phyloP scores from a whole-genome alignment of 2,113 vertebrate species.

The Xenopus tropicalis region UCB_Xtro_10.0 CM004447.2:141074001-141074500 shows the following conservation, averaged over 20 bases:
- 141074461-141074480: constrained; percentile 67
- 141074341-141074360: constrained; percentile 53
- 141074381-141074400: constrained; percentile 69
- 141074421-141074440: constrained; percentile 66
- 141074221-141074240: constrained; percentile 64
- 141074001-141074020: no score
- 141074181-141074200: constrained; percentile 62
- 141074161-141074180: constrained; percentile 72
- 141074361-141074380: constrained; percentile 63
- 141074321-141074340: constrained; percentile 66
- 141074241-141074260: constrained; percentile 68
- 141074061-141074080: no score
- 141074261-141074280: constrained; percentile 69
- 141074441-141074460: constrained; percentile 54
- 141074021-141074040: no score
- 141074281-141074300: constrained; percentile 63
- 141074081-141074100: neutral
- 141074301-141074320: constrained; percentile 64
- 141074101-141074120: constrained; percentile 65
- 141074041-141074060: no score
- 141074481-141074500: constrained; percentile 32
- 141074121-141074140: constrained; percentile 56
- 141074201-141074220: constrained; percentile 57
- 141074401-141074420: constrained; percentile 65
- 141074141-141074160: constrained; percentile 70